phyloP scores from a whole-genome alignment of 2,113 vertebrate genomes.

The Tor tambroides region DNA sequence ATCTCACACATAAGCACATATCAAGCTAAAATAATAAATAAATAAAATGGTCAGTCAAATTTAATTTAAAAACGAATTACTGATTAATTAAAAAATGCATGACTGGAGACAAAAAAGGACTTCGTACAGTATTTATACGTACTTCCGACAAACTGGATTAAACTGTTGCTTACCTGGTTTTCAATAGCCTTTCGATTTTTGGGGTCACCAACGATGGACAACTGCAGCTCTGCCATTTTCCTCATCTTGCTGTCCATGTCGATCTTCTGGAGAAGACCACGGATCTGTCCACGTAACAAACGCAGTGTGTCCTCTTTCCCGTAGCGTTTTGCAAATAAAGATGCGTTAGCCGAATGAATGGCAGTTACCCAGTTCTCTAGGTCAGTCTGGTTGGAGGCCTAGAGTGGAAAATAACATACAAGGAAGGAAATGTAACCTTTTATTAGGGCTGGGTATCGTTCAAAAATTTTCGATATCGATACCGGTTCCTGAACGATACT shows the following conservation, averaged over 20 bases:
- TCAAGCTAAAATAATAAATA: not conserved
- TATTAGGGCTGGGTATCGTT: no score
- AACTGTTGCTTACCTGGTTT: conserved; percentile 83
- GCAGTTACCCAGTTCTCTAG: conserved; percentile 98
- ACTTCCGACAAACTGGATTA: not conserved
- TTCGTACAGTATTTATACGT: not conserved
- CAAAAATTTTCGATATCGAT: no score
- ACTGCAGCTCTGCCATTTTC: conserved; percentile 96
- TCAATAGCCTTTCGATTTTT: conserved; percentile 97
- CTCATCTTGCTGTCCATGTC: conserved; percentile 99
- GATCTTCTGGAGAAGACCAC: conserved; percentile 90
- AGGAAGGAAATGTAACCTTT: not conserved
- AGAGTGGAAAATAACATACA: conserved; percentile 8
- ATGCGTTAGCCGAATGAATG: conserved; percentile 94
- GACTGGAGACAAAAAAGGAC: not conserved
- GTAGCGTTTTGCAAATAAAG: conserved; percentile 90
- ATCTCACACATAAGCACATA: not conserved
- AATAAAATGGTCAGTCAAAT: not conserved
- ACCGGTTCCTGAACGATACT: no score
- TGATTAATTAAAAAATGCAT: not conserved
- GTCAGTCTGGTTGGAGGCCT: conserved; percentile 96
- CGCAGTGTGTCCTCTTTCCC: conserved; percentile 94
- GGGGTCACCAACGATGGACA: conserved; percentile 88
- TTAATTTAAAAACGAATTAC: not conserved
- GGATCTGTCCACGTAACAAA: conserved; percentile 87